Evolutionary conservation across 2,113 vertebrate species (phyloP).

Genomic region (Macquaria australasica): DNA sequence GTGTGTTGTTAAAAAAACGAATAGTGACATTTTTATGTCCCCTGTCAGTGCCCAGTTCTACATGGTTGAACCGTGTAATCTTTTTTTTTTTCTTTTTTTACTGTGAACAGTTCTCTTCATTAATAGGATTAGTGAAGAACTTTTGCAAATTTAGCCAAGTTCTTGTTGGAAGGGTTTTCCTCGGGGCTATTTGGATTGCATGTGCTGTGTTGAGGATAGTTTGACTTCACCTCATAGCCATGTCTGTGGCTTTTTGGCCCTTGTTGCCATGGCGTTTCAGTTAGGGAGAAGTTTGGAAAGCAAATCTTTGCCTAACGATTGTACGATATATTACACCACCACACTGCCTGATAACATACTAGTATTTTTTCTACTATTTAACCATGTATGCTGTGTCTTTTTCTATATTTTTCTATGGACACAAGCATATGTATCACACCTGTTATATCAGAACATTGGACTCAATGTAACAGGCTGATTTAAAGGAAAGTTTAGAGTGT

Average conservation of each 20-base stretch:
- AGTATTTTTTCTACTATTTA: slow-evolving; percentile 15
- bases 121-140: slow-evolving; percentile 57
- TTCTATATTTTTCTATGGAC: background rate
- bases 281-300: slow-evolving; percentile 63
- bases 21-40: slow-evolving; percentile 34
- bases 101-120: slow-evolving; percentile 38
- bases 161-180: slow-evolving; percentile 43
- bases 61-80: slow-evolving; percentile 40
- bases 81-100: slow-evolving; percentile 11
- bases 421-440: slow-evolving; percentile 6
- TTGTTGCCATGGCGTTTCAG: slow-evolving; percentile 59
- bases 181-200: slow-evolving; percentile 53
- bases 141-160: slow-evolving; percentile 56
- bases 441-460: slow-evolving; percentile 2
- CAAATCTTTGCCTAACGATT: slow-evolving; percentile 36
- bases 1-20: slow-evolving; percentile 45
- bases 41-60: slow-evolving; percentile 29
- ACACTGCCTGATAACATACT: slow-evolving; percentile 9
- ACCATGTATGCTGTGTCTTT: background rate
- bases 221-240: slow-evolving; percentile 60
- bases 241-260: slow-evolving; percentile 62
- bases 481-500: background rate
- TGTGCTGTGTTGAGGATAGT: slow-evolving; percentile 42
- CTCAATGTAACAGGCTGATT: slow-evolving; percentile 2
- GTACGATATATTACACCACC: slow-evolving; percentile 15